These are phyloP conservation scores for Copidosoma aretas DNA, from an alignment of 2,888 invertebrate genomes.

Conservation along the genomic window DNA sequence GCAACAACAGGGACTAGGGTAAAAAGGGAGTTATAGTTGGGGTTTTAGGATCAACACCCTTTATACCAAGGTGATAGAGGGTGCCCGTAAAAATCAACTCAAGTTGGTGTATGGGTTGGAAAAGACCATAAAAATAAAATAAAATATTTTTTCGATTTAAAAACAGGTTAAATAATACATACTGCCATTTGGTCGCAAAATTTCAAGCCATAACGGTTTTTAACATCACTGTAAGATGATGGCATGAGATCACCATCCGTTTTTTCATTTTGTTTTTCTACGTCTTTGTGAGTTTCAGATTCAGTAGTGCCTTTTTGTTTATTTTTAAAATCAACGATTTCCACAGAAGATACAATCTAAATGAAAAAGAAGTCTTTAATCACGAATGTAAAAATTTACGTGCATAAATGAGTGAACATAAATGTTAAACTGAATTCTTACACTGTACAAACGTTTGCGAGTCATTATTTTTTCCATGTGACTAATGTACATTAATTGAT, in stretches of 20 bases:
- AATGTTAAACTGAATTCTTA: constrained; percentile 21
- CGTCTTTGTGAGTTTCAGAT: not conserved
- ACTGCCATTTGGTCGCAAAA: constrained; percentile 54
- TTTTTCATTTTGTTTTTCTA: constrained; percentile 34
- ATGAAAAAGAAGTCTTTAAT: not conserved
- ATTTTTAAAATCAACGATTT: constrained; percentile 51
- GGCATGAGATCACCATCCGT: constrained; percentile 45
- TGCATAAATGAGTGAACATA: not conserved
- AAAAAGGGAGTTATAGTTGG: no score
- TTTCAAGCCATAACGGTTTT: constrained; percentile 56
- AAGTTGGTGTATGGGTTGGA: no score
- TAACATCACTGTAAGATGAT: constrained; percentile 53
- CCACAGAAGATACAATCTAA: constrained; percentile 50
- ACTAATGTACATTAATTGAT: constrained; percentile 58
- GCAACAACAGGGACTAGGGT: no score
- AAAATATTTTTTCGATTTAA: not conserved
- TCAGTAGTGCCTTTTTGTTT: not conserved
- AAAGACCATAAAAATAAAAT: no score
- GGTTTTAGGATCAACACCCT: no score
- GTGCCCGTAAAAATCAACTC: no score
- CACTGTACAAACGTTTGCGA: constrained; percentile 53
- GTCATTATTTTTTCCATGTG: constrained; percentile 54
- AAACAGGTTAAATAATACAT: not conserved
- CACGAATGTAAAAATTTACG: not conserved
- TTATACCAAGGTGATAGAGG: no score